Evolutionary conservation across 2,113 vertebrate species (phyloP).

Genomic region (Syngnathoides biaculeatus): DNA sequence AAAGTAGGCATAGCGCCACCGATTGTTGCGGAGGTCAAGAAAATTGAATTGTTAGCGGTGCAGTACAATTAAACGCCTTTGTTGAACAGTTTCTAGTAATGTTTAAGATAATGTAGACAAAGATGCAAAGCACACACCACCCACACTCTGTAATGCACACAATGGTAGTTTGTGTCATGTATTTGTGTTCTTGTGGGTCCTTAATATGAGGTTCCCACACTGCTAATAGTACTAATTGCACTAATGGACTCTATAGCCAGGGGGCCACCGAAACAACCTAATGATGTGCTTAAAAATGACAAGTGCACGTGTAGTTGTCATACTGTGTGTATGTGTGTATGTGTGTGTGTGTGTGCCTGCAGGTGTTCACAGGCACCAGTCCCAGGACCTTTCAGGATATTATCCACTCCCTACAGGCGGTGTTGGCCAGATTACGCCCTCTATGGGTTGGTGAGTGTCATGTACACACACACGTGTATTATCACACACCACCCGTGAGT

Average conservation of each 20-base stretch:
- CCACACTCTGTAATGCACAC: constrained; percentile 3
- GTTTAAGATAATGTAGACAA: neutral
- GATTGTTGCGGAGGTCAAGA: neutral
- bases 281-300: neutral
- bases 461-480: constrained; percentile 18
- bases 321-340: neutral
- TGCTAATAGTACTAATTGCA: constrained; percentile 51
- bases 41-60: neutral
- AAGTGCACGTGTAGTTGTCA: neutral
- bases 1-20: neutral
- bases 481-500: constrained; percentile 12
- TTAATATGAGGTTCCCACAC: constrained; percentile 65
- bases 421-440: constrained; percentile 89
- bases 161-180: constrained; percentile 22
- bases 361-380: constrained; percentile 92
- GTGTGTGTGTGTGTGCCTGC: constrained; percentile 29
- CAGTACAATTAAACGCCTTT: neutral
- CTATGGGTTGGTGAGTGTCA: constrained; percentile 93
- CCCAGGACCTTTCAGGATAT: constrained; percentile 89
- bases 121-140: neutral
- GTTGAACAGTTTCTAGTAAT: neutral
- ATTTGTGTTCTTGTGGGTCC: constrained; percentile 12
- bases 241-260: constrained; percentile 1
- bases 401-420: constrained; percentile 89
- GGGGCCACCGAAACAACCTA: constrained; percentile 16